Percentiles rank a stretch among this genome's conserved stretches.
Conservation (phyloP, 2,888 invertebrate species). For the Trachelus stipa region DNA sequence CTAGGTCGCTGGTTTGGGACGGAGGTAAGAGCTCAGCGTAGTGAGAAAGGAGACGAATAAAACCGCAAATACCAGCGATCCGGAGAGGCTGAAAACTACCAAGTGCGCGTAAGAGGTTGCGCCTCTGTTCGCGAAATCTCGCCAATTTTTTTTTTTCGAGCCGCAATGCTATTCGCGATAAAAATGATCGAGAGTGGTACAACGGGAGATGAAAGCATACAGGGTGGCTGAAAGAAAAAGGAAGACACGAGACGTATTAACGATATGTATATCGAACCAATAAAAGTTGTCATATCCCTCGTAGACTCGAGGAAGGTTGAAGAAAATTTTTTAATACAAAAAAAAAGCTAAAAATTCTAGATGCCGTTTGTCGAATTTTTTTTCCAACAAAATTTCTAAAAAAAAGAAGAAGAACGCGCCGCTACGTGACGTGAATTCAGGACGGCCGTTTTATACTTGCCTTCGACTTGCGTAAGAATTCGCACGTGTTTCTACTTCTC, state of each 20-base stretch:
- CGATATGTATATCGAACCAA: neutral
- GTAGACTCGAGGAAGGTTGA: neutral
- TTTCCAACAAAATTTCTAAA: neutral
- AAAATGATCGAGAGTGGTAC: neutral
- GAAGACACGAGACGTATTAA: too few species aligned
- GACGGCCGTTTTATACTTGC: neutral
- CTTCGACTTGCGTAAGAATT: neutral
- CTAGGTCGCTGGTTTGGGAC: neutral
- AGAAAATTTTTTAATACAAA: neutral
- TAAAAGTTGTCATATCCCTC: neutral
- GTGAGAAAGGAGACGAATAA: constrained; percentile 1
- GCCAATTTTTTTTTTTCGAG: neutral
- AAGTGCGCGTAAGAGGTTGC: neutral
- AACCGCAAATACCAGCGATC: constrained; percentile 4
- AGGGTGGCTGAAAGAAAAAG: neutral
- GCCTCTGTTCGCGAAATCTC: neutral
- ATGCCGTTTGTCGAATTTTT: neutral
- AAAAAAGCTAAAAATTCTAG: neutral
- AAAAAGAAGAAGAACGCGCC: neutral
- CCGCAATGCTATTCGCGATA: neutral
- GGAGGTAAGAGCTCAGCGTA: neutral
- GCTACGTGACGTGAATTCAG: neutral
- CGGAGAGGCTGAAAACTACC: neutral
- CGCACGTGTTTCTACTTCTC: neutral
- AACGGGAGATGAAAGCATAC: neutral